A percentile compares a stretch with the other conserved stretches of the same genome.
Evolutionary conservation across 2,888 invertebrate genomes (phyloP).

Genomic region (Meteorus cinctellus): DNA sequence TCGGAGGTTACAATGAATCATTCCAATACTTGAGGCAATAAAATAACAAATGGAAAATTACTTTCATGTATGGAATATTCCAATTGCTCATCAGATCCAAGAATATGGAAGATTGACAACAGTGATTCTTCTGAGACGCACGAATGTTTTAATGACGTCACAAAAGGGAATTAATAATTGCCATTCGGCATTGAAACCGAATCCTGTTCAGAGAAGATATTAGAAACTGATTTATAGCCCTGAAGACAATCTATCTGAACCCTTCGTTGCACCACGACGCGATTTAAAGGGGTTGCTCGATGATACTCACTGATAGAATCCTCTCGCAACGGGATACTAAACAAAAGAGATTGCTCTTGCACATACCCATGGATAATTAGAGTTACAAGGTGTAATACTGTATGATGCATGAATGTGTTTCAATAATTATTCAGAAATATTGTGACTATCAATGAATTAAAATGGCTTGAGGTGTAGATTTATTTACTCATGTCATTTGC

Average conservation of each 20-base stretch:
- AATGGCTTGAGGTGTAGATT: too few species aligned
- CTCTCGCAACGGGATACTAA: slow-evolving; percentile 49
- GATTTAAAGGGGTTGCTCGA: slow-evolving; percentile 41
- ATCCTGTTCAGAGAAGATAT: neutral
- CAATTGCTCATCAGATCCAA: neutral
- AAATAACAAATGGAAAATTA: neutral
- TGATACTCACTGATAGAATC: slow-evolving; percentile 42
- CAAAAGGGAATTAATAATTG: neutral
- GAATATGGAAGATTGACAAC: neutral
- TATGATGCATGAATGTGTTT: slow-evolving; percentile 67
- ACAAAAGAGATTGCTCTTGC: slow-evolving; percentile 51
- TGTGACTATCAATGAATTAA: slow-evolving; percentile 56
- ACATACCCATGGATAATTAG: neutral
- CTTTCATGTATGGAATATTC: neutral
- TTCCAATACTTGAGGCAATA: neutral
- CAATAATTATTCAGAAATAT: slow-evolving; percentile 61
- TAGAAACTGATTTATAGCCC: neutral
- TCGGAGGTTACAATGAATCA: neutral
- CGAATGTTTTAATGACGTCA: neutral
- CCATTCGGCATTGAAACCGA: neutral
- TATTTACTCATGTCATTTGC: too few species aligned
- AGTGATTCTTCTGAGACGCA: neutral
- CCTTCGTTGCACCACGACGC: neutral
- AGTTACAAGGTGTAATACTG: slow-evolving; percentile 56
- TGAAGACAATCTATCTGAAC: neutral